A percentile compares a stretch with the other conserved stretches of the same genome.
phyloP scores from a whole-genome alignment of 2,797 vertebrate genomes.

The Anomalospiza imberbis region DNA sequence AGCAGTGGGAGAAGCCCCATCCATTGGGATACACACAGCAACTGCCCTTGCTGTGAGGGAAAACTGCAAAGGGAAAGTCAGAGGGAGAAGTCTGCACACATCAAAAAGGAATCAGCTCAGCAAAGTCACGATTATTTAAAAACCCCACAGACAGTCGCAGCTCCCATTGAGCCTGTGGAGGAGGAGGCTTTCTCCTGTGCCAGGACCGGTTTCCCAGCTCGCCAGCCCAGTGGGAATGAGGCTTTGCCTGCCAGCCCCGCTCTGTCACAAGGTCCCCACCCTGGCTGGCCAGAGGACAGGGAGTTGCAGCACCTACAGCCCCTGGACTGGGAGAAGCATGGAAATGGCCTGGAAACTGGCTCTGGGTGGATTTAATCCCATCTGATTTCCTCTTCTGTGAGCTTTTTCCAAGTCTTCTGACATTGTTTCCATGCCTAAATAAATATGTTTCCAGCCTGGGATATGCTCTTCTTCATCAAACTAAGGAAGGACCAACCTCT shows the following conservation, averaged over 20 bases:
- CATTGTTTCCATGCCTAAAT: background rate
- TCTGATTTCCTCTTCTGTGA: background rate
- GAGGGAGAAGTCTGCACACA: background rate
- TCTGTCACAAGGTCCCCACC: background rate
- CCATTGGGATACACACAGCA: accelerated
- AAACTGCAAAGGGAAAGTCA: background rate
- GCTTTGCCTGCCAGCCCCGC: background rate
- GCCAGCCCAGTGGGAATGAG: background rate
- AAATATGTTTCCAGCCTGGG: background rate
- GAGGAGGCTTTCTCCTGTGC: background rate
- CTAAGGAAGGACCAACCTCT: background rate
- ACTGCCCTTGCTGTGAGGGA: background rate
- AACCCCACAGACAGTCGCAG: background rate
- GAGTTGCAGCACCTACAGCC: background rate
- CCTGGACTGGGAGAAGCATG: background rate
- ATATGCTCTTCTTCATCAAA: background rate
- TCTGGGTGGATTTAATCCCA: background rate
- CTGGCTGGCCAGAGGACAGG: background rate
- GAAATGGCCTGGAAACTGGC: background rate
- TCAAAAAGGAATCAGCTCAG: slow-evolving; percentile 27
- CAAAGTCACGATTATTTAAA: slow-evolving; percentile 2
- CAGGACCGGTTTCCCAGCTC: slow-evolving; percentile 11
- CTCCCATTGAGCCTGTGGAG: background rate
- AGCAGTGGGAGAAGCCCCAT: background rate
- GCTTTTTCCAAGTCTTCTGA: background rate